Evolutionary conservation across 2,888 invertebrate species (phyloP).

Genomic region (Euproctis similis): DNA sequence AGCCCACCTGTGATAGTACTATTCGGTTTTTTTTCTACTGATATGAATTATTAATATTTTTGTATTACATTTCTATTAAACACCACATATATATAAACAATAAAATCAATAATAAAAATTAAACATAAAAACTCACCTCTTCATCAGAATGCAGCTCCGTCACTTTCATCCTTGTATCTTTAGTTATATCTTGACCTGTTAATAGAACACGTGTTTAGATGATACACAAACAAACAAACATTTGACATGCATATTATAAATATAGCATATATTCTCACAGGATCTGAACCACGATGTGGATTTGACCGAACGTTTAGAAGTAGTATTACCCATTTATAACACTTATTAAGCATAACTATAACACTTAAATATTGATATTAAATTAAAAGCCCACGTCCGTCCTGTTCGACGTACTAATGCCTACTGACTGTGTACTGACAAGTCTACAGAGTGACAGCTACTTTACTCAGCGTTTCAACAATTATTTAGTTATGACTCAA

Average conservation of each 20-base stretch:
- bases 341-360: slow-evolving; percentile 50
- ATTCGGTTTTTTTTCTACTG: too few relatives aligned
- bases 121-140: slow-evolving; percentile 43
- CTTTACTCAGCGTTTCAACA: slow-evolving; percentile 44
- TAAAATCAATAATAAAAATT: too few relatives aligned
- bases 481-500: slow-evolving; percentile 45
- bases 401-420: slow-evolving; percentile 49
- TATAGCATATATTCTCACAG: slow-evolving; percentile 68
- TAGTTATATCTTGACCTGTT: slow-evolving; percentile 71
- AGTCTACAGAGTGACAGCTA: too few relatives aligned
- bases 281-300: slow-evolving; percentile 47
- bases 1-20: too few relatives aligned
- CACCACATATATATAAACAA: too few relatives aligned
- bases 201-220: slow-evolving; percentile 36
- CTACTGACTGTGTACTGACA: too few relatives aligned
- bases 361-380: slow-evolving; percentile 18
- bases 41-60: too few relatives aligned
- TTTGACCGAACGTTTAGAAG: slow-evolving; percentile 42
- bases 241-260: slow-evolving; percentile 31
- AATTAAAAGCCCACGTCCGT: slow-evolving; percentile 41
- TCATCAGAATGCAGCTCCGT: slow-evolving; percentile 64
- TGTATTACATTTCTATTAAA: too few relatives aligned
- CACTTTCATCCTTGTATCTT: slow-evolving; percentile 70
- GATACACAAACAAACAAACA: slow-evolving; percentile 30
- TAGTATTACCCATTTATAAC: slow-evolving; percentile 54